Evolutionary conservation across 35 echinoderm and acorn worm species (phyloP).

Genomic region (Anneissia japonica): DNA sequence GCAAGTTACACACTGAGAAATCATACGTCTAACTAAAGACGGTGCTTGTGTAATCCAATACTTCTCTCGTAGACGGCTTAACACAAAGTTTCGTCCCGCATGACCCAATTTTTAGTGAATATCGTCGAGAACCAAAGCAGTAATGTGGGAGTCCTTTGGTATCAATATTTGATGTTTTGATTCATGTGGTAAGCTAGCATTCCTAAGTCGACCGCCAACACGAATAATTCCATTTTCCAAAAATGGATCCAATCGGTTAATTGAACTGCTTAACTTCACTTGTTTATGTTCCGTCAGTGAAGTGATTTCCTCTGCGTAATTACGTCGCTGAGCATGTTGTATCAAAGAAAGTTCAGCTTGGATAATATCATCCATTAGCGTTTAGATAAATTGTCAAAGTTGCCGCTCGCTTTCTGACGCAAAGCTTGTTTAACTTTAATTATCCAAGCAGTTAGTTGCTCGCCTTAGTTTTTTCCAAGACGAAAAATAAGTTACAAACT

Average conservation of each 20-base stretch:
- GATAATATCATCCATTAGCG: too few species aligned
- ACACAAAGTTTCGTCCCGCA: not conserved
- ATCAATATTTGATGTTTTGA: not conserved
- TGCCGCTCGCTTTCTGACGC: too few species aligned
- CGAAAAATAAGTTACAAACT: too few species aligned
- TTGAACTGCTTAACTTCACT: not conserved
- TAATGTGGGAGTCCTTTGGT: not conserved
- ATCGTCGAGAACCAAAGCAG: not conserved
- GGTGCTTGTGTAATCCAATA: slow-evolving; percentile 26
- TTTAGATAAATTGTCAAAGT: too few species aligned
- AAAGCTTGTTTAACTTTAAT: too few species aligned
- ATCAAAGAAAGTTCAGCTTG: too few species aligned
- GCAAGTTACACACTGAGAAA: slow-evolving; percentile 28
- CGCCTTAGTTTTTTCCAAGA: too few species aligned
- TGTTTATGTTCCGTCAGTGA: not conserved
- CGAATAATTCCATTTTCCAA: not conserved
- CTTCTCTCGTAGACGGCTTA: slow-evolving; percentile 23
- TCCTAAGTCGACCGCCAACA: not conserved
- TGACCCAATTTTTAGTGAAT: slow-evolving; percentile 2
- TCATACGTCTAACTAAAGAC: slow-evolving; percentile 16
- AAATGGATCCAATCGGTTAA: not conserved
- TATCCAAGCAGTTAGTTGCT: too few species aligned
- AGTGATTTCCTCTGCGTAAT: not conserved
- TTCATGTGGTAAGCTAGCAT: not conserved
- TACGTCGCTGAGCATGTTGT: not conserved